Evolutionary conservation across 2,797 vertebrate genomes (phyloP), one percentile per base, ranked within the genome.

Genomic region (Stomatorhinus walkeri): DNA sequence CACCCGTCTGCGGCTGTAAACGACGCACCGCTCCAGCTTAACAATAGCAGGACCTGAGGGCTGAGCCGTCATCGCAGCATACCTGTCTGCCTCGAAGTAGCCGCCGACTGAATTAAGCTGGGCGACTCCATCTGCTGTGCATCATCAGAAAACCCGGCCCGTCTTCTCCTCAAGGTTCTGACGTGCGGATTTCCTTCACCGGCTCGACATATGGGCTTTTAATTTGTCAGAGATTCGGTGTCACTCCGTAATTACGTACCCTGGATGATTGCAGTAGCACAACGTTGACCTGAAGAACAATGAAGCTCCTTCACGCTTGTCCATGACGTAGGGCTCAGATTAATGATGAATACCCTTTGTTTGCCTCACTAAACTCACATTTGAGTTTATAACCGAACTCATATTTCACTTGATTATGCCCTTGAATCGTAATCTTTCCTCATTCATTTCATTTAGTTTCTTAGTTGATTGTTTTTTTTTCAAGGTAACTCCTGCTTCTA

Each of bases 361-460:
- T 85, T 51, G 48, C 83, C 3, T 51, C 46, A 49, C 43, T 85
- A 85, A 52, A 85, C 48, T 51, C 48, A 52, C 83, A 85, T 85
- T 49, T 51, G 43, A 46, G 43, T 49, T 46, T 46, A 83, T 49
- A 48, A 83, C 79, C 2, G 0, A 46, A 83, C 79, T 76, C 68
- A 76, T 76, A 76, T 76, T 76, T 76, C 68, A 36, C 68, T 76
- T 36, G 28, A 43, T 81, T 81, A 46, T 81, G 76, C 19, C 76
- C 76, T 81, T 81, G 76, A 81, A 81, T 81, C 19, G 43, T 81
- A 46, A 81, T 81, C 76, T 81, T 46, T 81, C 16, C 76, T 81
- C 76, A 81, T 81, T 46, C 40, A 81, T 81, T 81, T 43, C 19
- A 81, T 81, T 43, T 81, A 46, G 76, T 81, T 81, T 43, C 76